Conservation (phyloP, 2,888 invertebrate genomes). For the Theretra japonica region DNA sequence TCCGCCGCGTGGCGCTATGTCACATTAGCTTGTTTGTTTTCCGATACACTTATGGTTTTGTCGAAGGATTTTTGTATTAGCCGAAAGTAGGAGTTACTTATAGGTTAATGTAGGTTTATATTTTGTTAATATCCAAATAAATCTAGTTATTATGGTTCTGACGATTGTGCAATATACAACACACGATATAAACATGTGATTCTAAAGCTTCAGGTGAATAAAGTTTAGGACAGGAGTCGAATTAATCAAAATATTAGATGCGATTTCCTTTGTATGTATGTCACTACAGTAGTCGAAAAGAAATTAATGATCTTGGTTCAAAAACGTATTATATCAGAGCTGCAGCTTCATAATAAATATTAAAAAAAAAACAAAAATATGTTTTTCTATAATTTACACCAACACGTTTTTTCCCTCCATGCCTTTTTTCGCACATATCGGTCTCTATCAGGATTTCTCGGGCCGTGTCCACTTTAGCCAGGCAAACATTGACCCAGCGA, state of each 20-base stretch:
- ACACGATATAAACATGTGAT: background rate
- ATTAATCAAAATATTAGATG: too few relatives aligned
- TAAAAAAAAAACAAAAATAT: too few relatives aligned
- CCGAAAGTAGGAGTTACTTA: background rate
- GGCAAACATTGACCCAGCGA: constrained; percentile 75
- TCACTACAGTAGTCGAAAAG: too few relatives aligned
- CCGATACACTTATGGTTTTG: constrained; percentile 34
- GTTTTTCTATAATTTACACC: too few relatives aligned
- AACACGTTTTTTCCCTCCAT: background rate
- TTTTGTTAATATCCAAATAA: too few relatives aligned
- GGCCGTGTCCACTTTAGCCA: constrained; percentile 35
- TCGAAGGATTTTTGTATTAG: constrained; percentile 34
- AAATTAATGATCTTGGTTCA: too few relatives aligned
- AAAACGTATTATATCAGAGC: too few relatives aligned
- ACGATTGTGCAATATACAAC: background rate
- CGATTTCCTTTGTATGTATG: too few relatives aligned
- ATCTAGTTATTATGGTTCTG: too few relatives aligned
- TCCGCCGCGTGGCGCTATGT: constrained; percentile 76
- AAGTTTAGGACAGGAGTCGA: too few relatives aligned
- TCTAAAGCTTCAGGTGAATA: background rate
- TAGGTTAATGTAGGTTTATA: background rate
- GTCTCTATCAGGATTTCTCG: constrained; percentile 27
- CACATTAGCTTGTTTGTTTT: constrained; percentile 52
- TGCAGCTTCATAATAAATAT: too few relatives aligned
- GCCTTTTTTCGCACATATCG: constrained; percentile 14